phyloP scores from a whole-genome alignment of 2,113 vertebrate genomes.

The Aleadryas rufinucha region DNA sequence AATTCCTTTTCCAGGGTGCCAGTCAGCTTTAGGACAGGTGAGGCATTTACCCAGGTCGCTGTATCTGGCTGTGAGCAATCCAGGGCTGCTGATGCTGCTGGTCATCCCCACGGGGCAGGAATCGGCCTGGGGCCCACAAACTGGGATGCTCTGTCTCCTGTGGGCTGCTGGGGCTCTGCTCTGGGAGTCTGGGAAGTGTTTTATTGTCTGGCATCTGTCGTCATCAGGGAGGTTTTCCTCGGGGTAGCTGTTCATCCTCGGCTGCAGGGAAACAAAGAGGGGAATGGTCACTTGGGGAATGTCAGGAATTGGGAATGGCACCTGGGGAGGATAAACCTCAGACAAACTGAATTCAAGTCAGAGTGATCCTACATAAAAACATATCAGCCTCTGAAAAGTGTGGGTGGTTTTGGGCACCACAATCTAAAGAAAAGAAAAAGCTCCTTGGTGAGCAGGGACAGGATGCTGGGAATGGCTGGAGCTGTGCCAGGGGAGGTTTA shows the following conservation, averaged over 20 bases:
- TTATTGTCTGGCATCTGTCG: constrained; percentile 84
- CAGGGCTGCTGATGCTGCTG: constrained; percentile 84
- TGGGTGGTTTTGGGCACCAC: neutral
- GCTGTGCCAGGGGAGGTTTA: rapidly evolving
- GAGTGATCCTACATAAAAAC: neutral
- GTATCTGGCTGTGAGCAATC: constrained; percentile 72
- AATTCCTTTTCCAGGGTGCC: neutral
- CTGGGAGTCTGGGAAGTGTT: constrained; percentile 81
- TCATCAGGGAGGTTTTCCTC: constrained; percentile 85
- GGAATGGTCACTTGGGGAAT: neutral
- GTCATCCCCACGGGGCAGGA: constrained; percentile 75
- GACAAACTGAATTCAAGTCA: neutral
- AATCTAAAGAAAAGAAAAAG: neutral
- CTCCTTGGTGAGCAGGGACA: neutral
- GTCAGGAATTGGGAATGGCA: neutral
- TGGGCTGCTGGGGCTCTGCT: constrained; percentile 72
- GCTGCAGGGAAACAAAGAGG: constrained; percentile 69
- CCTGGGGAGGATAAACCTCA: neutral
- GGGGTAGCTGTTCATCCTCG: constrained; percentile 79
- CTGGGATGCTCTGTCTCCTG: constrained; percentile 88
- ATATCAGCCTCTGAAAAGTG: neutral
- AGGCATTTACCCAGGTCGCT: constrained; percentile 65
- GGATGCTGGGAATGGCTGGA: neutral
- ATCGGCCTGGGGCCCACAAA: constrained; percentile 76
- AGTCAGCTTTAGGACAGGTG: neutral